Evolutionary conservation across 2,888 invertebrate species (phyloP).

Genomic region (Drosophila hamatofila): DNA sequence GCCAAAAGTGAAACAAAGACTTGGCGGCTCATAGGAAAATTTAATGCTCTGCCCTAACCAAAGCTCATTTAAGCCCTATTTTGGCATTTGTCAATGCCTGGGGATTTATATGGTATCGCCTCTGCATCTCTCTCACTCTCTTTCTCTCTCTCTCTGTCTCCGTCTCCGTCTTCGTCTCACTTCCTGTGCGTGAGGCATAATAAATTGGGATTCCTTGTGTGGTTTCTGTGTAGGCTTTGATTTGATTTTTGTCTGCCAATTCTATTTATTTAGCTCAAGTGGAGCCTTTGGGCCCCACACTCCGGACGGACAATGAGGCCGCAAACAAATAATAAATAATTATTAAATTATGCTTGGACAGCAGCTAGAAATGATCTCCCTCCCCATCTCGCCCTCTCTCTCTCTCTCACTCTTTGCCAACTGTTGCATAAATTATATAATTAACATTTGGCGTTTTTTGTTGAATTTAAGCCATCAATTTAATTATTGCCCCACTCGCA

Average conservation of each 20-base stretch:
- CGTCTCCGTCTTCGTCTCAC: too few species aligned
- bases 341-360: slow-evolving; percentile 12
- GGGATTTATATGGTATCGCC: slow-evolving; percentile 67
- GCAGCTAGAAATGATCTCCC: background rate
- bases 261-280: slow-evolving; percentile 62
- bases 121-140: background rate
- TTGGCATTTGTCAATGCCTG: slow-evolving; percentile 79
- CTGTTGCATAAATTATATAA: slow-evolving; percentile 53
- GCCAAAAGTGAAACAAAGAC: slow-evolving; percentile 46
- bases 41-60: slow-evolving; percentile 39
- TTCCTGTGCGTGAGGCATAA: slow-evolving; percentile 43
- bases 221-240: slow-evolving; percentile 64
- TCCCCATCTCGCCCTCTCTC: too few species aligned
- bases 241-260: slow-evolving; percentile 70
- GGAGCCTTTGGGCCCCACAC: slow-evolving; percentile 15
- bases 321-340: slow-evolving; percentile 10
- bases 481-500: slow-evolving; percentile 64
- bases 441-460: slow-evolving; percentile 40
- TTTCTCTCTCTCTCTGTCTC: too few species aligned
- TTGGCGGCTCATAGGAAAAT: slow-evolving; percentile 30
- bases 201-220: slow-evolving; percentile 73
- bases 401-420: background rate
- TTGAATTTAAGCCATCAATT: slow-evolving; percentile 50
- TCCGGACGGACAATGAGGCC: background rate
- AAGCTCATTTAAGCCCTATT: slow-evolving; percentile 79